phyloP scores from a whole-genome alignment of 2,113 vertebrate genomes.

The Formicarius rufipectus region DNA sequence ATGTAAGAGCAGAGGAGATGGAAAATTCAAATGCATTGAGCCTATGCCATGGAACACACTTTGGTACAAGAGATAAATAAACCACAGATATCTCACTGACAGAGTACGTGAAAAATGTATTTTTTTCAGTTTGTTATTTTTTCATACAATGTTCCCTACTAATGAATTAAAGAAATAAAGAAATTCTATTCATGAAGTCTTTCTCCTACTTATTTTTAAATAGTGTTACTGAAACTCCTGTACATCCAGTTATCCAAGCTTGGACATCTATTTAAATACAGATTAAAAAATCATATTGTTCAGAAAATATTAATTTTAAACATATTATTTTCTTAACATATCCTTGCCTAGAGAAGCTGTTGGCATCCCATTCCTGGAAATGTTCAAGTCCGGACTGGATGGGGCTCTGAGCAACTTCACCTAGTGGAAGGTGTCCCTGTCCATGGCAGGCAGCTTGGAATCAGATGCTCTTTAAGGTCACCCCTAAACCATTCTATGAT shows the following conservation, averaged over 20 bases:
- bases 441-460: neutral
- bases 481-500: neutral
- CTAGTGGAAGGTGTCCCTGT: neutral
- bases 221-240: neutral
- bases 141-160: neutral
- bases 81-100: neutral
- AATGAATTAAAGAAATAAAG: neutral
- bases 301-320: neutral
- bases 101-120: neutral
- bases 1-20: neutral
- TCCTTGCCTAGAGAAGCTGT: neutral
- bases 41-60: neutral
- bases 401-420: neutral
- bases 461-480: neutral
- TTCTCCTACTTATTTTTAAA: neutral
- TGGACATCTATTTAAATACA: neutral
- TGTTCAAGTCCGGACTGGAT: neutral
- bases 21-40: neutral
- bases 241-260: neutral
- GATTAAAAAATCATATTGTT: neutral
- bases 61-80: constrained; percentile 16
- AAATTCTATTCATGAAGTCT: neutral
- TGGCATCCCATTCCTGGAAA: neutral
- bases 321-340: neutral
- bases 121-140: neutral